A percentile compares a stretch with the other conserved stretches of the same genome.
Conservation (phyloP, 1,140 invertebrate species). For the Aphaenogaster rudis region DNA sequence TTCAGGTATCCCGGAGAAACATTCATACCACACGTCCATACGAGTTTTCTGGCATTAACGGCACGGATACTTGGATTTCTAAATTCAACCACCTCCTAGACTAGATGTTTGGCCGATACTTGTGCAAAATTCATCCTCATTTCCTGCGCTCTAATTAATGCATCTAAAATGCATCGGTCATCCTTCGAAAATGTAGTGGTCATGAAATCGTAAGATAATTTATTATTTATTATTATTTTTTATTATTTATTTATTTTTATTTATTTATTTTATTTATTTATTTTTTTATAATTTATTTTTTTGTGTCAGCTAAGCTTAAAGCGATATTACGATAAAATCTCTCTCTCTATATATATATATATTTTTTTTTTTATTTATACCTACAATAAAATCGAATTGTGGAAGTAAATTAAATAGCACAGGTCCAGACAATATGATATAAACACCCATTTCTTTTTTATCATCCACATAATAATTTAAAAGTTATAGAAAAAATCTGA, state of each 20-base stretch:
- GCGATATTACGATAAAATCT: too few species aligned
- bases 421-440: background rate
- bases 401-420: background rate
- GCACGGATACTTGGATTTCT: background rate
- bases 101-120: background rate
- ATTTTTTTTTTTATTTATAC: too few species aligned
- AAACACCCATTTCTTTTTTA: background rate
- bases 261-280: too few species aligned
- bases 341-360: too few species aligned
- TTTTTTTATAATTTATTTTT: too few species aligned
- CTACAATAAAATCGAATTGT: slow-evolving; percentile 22
- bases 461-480: background rate
- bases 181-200: background rate
- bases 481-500: background rate
- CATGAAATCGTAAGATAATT: background rate
- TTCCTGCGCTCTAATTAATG: slow-evolving; percentile 37
- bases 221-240: background rate
- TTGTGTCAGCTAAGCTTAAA: background rate
- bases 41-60: background rate
- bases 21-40: background rate
- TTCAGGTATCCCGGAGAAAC: slow-evolving; percentile 15
- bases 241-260: too few species aligned
- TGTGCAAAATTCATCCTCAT: slow-evolving; percentile 42
- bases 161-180: background rate
- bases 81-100: slow-evolving; percentile 8